A percentile compares a stretch with the other conserved stretches of the same genome.
These are phyloP conservation scores for Therioaphis trifolii DNA, from an alignment of 2,888 invertebrate species.

Conservation along the genomic window DNA sequence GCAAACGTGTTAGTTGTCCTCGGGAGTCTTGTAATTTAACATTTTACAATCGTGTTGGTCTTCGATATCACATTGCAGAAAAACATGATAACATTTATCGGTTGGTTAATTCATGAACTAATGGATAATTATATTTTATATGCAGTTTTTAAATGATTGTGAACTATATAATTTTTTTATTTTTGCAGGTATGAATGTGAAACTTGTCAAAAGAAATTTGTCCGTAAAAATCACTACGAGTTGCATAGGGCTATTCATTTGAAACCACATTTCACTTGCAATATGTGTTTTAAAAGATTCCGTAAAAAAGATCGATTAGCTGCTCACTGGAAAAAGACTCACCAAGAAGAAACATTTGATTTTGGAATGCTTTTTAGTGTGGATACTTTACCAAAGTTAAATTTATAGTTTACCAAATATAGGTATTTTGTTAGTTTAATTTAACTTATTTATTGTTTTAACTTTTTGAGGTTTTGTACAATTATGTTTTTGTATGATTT, in stretches of 20 bases:
- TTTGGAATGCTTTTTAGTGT: constrained; percentile 50
- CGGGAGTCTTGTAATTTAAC: constrained; percentile 52
- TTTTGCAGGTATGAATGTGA: constrained; percentile 68
- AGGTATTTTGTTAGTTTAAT: no score
- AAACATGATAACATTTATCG: constrained; percentile 59
- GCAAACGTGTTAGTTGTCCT: constrained; percentile 42
- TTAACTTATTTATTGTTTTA: not conserved
- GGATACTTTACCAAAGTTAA: constrained; percentile 33
- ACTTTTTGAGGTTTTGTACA: not conserved
- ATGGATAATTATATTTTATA: not conserved
- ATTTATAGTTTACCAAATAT: constrained; percentile 15
- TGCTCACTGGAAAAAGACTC: constrained; percentile 49
- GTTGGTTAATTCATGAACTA: constrained; percentile 5
- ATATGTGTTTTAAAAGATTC: constrained; percentile 64
- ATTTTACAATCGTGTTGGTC: constrained; percentile 53
- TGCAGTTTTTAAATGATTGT: not conserved
- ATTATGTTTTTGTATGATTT: not conserved
- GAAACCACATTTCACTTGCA: constrained; percentile 64
- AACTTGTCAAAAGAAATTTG: constrained; percentile 69
- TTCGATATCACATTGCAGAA: constrained; percentile 58
- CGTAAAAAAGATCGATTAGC: constrained; percentile 53
- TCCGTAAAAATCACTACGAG: constrained; percentile 69
- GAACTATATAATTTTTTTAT: not conserved
- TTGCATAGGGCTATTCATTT: constrained; percentile 69
- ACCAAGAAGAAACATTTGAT: constrained; percentile 56